These are phyloP conservation scores for Mythimna pallens DNA, from an alignment of 2,888 invertebrate species.

Conservation along the genomic window DNA sequence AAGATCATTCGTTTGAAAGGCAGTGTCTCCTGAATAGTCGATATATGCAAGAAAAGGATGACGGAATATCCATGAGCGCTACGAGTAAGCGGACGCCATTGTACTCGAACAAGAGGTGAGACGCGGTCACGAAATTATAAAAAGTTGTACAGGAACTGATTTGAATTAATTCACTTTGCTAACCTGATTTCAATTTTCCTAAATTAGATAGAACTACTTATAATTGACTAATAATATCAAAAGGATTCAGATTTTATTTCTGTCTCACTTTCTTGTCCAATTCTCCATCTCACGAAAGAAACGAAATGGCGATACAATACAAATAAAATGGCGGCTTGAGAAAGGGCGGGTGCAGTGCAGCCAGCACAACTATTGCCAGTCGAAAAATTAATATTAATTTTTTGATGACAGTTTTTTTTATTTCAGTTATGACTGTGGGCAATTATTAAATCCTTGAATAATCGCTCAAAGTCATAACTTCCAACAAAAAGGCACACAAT, in stretches of 20 bases:
- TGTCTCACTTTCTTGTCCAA: constrained; percentile 88
- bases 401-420: background rate
- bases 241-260: constrained; percentile 82
- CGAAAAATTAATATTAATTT: background rate
- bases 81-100: constrained; percentile 88
- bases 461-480: too few species aligned
- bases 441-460: too few species aligned
- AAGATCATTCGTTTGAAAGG: constrained; percentile 88
- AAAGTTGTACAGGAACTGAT: constrained; percentile 22
- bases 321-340: constrained; percentile 84
- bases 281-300: constrained; percentile 89
- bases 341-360: constrained; percentile 11
- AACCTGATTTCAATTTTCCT: constrained; percentile 59
- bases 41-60: constrained; percentile 91
- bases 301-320: constrained; percentile 90
- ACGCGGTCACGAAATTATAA: constrained; percentile 67
- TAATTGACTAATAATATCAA: constrained; percentile 32
- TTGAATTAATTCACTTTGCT: constrained; percentile 41
- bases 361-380: constrained; percentile 25
- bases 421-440: too few species aligned
- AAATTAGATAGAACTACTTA: constrained; percentile 22
- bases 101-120: constrained; percentile 73
- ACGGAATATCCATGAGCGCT: constrained; percentile 88
- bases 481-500: too few species aligned
- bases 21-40: constrained; percentile 87